Percentiles rank a stretch among this genome's conserved stretches.
Evolutionary conservation across 2,797 vertebrate genomes (phyloP).

Genomic region (Premnoplex brunnescens): DNA sequence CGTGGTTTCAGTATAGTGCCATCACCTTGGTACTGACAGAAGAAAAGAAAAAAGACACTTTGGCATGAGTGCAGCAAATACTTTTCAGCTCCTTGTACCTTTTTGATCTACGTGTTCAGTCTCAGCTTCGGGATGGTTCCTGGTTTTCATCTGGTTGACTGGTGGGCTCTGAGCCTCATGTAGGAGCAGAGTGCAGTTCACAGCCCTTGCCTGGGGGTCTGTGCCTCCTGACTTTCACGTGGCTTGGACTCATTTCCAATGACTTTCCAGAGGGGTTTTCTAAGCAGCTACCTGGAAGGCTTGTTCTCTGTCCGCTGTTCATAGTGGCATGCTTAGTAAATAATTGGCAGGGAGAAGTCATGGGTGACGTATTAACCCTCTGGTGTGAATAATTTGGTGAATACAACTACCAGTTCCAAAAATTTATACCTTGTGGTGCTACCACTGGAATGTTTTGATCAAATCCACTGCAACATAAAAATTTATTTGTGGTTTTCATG

Average conservation of each 20-base stretch:
- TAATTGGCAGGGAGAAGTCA: not conserved
- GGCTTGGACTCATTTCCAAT: not conserved
- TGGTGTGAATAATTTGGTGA: not conserved
- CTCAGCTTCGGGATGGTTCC: not conserved
- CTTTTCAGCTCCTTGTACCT: not conserved
- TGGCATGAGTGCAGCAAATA: not conserved
- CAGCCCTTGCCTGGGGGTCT: not conserved
- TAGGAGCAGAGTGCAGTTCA: accelerated
- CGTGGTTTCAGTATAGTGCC: no score
- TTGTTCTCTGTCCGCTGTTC: not conserved
- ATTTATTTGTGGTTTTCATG: not conserved
- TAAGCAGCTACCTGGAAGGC: not conserved
- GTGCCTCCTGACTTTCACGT: not conserved
- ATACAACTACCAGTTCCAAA: not conserved
- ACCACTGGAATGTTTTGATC: not conserved
- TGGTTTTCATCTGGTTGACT: not conserved
- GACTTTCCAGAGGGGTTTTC: not conserved
- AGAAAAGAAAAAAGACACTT: not conserved
- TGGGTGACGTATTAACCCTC: not conserved
- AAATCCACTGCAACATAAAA: not conserved
- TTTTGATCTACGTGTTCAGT: not conserved
- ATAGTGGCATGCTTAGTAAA: not conserved
- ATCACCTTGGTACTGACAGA: not conserved
- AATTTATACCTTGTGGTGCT: not conserved
- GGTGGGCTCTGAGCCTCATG: not conserved